Conservation (phyloP, 64 coral and sea anemone species). For the Stylophora pistillata region DNA sequence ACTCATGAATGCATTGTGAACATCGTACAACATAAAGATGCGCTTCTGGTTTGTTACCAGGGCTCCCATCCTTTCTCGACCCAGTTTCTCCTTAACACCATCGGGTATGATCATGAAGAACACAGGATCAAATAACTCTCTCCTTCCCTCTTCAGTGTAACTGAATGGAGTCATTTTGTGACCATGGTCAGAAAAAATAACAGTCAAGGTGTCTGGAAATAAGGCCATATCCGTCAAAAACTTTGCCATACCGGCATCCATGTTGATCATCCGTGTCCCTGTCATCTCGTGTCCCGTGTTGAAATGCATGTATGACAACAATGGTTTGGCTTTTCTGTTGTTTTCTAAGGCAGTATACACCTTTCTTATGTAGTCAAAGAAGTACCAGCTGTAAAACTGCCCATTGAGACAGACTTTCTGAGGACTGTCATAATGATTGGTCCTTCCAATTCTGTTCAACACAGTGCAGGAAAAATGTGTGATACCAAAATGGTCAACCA, state of each 20-base stretch:
- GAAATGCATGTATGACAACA: slow-evolving; percentile 55
- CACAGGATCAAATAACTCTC: slow-evolving; percentile 37
- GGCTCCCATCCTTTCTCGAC: slow-evolving; percentile 27
- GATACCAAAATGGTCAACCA: slow-evolving; percentile 48
- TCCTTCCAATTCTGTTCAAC: slow-evolving; percentile 46
- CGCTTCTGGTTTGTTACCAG: slow-evolving; percentile 52
- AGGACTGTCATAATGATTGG: slow-evolving; percentile 53
- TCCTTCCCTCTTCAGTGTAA: slow-evolving; percentile 52
- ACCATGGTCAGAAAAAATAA: slow-evolving; percentile 59
- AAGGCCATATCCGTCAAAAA: slow-evolving; percentile 41
- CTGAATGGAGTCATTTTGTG: slow-evolving; percentile 55
- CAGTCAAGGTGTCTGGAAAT: slow-evolving; percentile 41
- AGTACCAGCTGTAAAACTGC: slow-evolving; percentile 53
- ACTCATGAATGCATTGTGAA: slow-evolving; percentile 57
- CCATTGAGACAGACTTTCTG: slow-evolving; percentile 58
- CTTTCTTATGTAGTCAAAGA: slow-evolving; percentile 36
- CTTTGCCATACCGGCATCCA: slow-evolving; percentile 39
- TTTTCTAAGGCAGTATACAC: neutral
- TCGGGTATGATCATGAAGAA: slow-evolving; percentile 63
- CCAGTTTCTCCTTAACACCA: slow-evolving; percentile 11
- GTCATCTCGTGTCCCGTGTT: slow-evolving; percentile 47
- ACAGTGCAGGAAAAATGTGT: slow-evolving; percentile 64
- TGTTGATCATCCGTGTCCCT: slow-evolving; percentile 59
- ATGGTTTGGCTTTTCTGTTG: slow-evolving; percentile 30
- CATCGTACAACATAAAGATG: slow-evolving; percentile 42